These are phyloP conservation scores for Xerus inauris DNA, from an alignment of 2,113 vertebrate genomes.

Conservation along the genomic window DNA sequence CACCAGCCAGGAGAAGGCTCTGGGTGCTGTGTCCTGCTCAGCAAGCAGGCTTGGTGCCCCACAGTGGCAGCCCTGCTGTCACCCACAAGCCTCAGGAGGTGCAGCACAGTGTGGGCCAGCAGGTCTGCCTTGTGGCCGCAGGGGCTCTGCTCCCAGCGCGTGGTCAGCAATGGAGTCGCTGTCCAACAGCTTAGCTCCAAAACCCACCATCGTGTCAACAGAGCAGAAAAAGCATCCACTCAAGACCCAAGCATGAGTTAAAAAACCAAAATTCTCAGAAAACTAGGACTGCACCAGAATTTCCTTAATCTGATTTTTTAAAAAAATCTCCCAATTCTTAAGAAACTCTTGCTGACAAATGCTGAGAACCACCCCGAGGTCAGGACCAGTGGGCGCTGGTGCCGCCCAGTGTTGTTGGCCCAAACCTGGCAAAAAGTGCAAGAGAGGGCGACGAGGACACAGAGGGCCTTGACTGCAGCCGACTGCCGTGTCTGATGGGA, in stretches of 20 bases:
- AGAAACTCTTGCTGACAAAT: neutral
- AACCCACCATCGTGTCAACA: neutral
- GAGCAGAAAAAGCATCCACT: neutral
- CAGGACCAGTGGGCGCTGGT: neutral
- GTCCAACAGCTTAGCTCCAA: neutral
- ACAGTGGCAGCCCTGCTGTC: too few relatives aligned
- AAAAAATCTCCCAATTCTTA: neutral
- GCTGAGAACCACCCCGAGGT: rapidly evolving
- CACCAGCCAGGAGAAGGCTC: too few relatives aligned
- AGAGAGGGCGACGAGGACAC: neutral
- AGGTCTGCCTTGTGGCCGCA: too few relatives aligned
- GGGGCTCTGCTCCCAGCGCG: too few relatives aligned
- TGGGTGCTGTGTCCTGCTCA: too few relatives aligned
- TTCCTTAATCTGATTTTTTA: neutral
- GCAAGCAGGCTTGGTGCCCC: neutral
- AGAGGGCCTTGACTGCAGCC: too few relatives aligned
- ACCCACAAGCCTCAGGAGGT: too few relatives aligned
- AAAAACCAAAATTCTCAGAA: neutral
- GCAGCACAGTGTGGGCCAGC: too few relatives aligned
- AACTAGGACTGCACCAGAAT: neutral
- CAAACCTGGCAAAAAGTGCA: too few relatives aligned
- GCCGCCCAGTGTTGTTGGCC: rapidly evolving
- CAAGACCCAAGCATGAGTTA: neutral
- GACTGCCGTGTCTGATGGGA: too few relatives aligned
- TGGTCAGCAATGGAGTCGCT: too few relatives aligned